Conservation (phyloP, 1,140 invertebrate species). For the Chironomus tepperi region DNA sequence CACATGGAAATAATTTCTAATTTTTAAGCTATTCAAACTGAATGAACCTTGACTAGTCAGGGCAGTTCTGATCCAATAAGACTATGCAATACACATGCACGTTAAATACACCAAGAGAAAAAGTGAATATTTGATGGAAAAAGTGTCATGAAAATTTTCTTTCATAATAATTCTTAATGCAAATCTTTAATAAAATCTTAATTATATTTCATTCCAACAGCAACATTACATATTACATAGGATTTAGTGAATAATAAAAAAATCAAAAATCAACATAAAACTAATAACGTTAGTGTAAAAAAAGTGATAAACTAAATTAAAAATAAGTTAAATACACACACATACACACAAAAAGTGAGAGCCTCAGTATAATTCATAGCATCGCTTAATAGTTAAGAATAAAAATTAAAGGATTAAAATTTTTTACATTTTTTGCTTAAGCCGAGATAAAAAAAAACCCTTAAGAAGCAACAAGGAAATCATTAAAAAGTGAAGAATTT, state of each 20-base stretch:
- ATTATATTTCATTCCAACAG: neutral
- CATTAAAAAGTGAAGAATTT: neutral
- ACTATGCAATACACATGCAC: no score
- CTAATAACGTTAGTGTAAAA: neutral
- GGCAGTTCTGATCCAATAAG: no score
- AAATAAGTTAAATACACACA: neutral
- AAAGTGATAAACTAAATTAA: neutral
- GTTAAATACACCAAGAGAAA: no score
- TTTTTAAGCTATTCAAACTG: no score
- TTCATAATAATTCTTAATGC: no score
- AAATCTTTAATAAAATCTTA: no score
- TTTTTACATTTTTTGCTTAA: neutral
- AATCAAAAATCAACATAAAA: constrained; percentile 9
- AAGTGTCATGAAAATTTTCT: no score
- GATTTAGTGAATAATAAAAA: neutral
- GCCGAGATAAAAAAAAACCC: neutral
- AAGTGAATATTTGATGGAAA: no score
- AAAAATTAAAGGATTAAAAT: neutral
- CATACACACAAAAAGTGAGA: neutral
- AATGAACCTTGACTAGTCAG: no score
- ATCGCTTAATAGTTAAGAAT: neutral
- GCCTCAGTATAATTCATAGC: constrained; percentile 12
- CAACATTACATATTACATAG: neutral
- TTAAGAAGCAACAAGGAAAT: neutral
- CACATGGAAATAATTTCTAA: no score